Evolutionary conservation across 37 sponge, comb jelly and placozoan species (phyloP).

Genomic region (Theonella swinhoei): DNA sequence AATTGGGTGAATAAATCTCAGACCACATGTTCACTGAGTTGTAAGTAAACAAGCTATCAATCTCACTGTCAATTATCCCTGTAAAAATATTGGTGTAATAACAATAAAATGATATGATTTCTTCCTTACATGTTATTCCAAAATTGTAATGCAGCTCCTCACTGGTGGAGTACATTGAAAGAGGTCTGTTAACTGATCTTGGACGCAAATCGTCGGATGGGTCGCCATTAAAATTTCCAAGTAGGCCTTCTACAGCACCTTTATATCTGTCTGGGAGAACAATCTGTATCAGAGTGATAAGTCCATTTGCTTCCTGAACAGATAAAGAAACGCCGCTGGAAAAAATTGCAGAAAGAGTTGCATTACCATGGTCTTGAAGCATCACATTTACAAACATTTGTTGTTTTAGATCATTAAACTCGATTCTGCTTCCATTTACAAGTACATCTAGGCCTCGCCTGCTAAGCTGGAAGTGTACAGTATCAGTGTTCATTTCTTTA

Average conservation of each 20-base stretch:
- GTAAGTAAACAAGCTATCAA: constrained; percentile 52
- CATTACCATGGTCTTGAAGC: constrained; percentile 21
- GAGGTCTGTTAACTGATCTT: neutral
- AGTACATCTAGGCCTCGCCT: constrained; percentile 2
- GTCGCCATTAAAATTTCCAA: constrained; percentile 62
- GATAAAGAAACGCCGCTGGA: constrained; percentile 23
- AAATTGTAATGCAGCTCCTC: constrained; percentile 56
- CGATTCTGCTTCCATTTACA: constrained; percentile 22
- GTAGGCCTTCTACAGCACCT: constrained; percentile 29
- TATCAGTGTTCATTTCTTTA: constrained; percentile 42
- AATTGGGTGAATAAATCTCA: constrained; percentile 32
- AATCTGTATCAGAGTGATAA: constrained; percentile 29
- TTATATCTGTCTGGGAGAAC: constrained; percentile 17
- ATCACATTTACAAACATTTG: constrained; percentile 34
- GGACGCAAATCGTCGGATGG: constrained; percentile 49
- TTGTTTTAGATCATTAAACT: constrained; percentile 25
- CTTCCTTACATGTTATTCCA: constrained; percentile 64
- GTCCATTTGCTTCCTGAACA: constrained; percentile 27
- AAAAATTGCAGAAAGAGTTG: constrained; percentile 11
- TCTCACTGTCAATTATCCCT: constrained; percentile 49
- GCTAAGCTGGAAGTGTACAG: constrained; percentile 54
- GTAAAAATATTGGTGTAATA: neutral
- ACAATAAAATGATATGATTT: neutral
- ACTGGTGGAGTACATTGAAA: constrained; percentile 21
- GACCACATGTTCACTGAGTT: constrained; percentile 31